These are phyloP conservation scores for Gymnocypris eckloni DNA, from an alignment of 2,797 vertebrate genomes.

Conservation along the genomic window DNA sequence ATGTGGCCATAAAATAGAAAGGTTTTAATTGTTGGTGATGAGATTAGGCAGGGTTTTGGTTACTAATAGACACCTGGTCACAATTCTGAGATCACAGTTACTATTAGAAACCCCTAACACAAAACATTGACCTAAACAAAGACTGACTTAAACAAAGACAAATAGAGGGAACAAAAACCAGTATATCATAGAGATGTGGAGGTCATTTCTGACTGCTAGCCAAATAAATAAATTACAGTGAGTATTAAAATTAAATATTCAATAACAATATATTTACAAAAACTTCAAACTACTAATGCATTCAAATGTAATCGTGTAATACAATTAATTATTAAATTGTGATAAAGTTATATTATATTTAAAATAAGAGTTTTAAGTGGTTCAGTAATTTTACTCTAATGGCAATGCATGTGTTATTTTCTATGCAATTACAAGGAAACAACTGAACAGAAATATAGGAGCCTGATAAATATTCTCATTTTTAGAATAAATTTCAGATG, in stretches of 20 bases:
- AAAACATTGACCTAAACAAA: not conserved
- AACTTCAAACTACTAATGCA: not conserved
- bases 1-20: constrained; percentile 61
- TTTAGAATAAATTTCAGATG: no score
- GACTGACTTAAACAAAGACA: not conserved
- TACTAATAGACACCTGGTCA: not conserved
- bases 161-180: not conserved
- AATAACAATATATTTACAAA: not conserved
- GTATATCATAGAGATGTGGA: not conserved
- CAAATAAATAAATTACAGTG: not conserved
- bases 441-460: no score
- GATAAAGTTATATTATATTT: no score
- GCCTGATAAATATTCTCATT: no score
- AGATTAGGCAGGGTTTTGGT: constrained; percentile 4
- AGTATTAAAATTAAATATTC: not conserved
- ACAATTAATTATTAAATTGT: not conserved
- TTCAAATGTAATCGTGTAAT: not conserved
- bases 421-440: no score
- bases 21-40: constrained; percentile 57
- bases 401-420: no score
- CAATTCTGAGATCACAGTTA: not conserved
- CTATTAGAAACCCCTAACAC: not conserved
- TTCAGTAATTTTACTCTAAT: no score
- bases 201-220: not conserved
- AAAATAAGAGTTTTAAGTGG: no score